Evolutionary conservation across 2,888 invertebrate genomes (phyloP).

Genomic region (Iselma pallidipennis): DNA sequence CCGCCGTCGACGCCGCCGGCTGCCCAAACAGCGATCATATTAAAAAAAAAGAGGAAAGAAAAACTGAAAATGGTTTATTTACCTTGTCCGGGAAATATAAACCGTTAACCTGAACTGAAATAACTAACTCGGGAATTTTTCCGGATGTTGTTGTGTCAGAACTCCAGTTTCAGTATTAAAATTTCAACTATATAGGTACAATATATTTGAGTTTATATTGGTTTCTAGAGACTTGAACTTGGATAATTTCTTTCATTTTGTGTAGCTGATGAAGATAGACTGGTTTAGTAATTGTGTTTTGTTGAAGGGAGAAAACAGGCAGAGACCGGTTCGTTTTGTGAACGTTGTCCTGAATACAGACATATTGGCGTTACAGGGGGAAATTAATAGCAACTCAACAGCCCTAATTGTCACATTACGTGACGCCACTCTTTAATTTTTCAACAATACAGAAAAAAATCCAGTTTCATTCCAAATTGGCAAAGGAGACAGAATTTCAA

Average conservation of each 20-base stretch:
- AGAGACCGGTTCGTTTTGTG: not conserved
- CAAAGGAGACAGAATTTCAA: not conserved
- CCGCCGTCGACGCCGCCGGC: constrained; percentile 9
- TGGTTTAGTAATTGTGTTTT: constrained; percentile 23
- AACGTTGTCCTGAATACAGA: constrained; percentile 24
- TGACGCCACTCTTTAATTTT: constrained; percentile 30
- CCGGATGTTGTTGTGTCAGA: no score
- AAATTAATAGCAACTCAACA: constrained; percentile 32
- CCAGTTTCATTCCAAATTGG: not conserved
- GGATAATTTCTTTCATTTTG: constrained; percentile 34
- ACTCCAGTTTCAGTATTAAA: not conserved
- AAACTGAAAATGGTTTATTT: not conserved
- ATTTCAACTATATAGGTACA: not conserved
- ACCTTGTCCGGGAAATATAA: not conserved
- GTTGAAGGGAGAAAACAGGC: constrained; percentile 9
- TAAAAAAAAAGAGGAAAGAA: no score
- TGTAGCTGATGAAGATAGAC: constrained; percentile 23
- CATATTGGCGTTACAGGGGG: constrained; percentile 24
- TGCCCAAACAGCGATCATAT: constrained; percentile 6
- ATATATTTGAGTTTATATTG: no score
- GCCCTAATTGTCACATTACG: constrained; percentile 33
- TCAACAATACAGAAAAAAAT: constrained; percentile 56
- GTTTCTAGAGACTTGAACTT: no score
- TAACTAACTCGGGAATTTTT: not conserved
- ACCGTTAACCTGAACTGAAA: no score